These are phyloP conservation scores for Phalacrocorax aristotelis DNA, from an alignment of 2,113 vertebrate species.

Conservation along the genomic window DNA sequence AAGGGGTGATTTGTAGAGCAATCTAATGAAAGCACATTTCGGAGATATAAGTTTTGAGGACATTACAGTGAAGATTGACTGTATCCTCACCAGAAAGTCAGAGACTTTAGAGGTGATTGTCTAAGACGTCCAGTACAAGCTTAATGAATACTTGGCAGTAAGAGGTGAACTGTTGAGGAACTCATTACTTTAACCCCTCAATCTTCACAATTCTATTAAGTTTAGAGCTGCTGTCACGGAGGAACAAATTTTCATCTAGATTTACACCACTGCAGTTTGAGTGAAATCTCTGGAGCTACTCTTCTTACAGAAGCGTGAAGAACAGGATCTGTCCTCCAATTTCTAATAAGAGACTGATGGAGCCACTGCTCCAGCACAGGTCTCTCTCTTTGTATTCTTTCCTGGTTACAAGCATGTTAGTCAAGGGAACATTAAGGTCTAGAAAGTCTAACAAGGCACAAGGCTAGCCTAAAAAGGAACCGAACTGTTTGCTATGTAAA, in stretches of 20 bases:
- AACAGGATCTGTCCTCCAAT: neutral
- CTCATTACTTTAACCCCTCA: constrained; percentile 70
- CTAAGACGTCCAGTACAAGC: constrained; percentile 50
- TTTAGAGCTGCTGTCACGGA: constrained; percentile 34
- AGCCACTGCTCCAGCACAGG: neutral
- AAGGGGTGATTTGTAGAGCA: constrained; percentile 70
- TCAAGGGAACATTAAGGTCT: neutral
- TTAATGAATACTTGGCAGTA: constrained; percentile 42
- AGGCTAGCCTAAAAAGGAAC: neutral
- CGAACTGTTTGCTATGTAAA: neutral
- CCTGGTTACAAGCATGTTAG: neutral
- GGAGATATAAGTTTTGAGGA: constrained; percentile 67
- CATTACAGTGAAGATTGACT: constrained; percentile 72
- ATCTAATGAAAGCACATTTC: constrained; percentile 70
- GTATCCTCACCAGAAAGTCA: constrained; percentile 64
- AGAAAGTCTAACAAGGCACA: neutral
- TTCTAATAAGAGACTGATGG: neutral
- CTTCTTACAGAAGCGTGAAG: neutral
- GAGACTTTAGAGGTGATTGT: constrained; percentile 57
- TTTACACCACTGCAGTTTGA: constrained; percentile 1
- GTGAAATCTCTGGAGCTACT: neutral
- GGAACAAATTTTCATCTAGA: constrained; percentile 31
- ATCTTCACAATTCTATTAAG: constrained; percentile 70
- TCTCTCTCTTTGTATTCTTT: neutral
- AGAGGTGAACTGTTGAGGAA: constrained; percentile 53